phyloP scores from a whole-genome alignment of 1,140 invertebrate species.

The Leptonema lineaticorne region DNA sequence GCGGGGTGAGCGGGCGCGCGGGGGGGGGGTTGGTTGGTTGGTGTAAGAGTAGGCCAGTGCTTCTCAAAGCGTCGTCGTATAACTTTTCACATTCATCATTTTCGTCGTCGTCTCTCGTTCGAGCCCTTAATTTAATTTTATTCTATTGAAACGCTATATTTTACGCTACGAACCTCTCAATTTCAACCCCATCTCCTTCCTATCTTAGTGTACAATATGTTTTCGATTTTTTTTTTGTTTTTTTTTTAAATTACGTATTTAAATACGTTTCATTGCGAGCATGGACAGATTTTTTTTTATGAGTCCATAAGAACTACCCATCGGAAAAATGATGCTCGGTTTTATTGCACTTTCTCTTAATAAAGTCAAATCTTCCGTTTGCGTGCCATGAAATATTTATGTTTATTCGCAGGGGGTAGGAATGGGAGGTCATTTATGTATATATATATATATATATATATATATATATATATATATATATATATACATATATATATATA shows the following conservation, averaged over 20 bases:
- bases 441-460: background rate
- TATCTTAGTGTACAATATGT: background rate
- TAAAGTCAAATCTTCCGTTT: conserved; percentile 13
- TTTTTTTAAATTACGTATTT: background rate
- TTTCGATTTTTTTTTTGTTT: background rate
- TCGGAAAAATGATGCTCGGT: conserved; percentile 9
- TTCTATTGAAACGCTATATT: background rate
- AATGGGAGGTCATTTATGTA: background rate
- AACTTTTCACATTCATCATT: conserved; percentile 12
- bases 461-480: too few species aligned
- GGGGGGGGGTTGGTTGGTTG: too few species aligned
- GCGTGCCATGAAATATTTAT: conserved; percentile 19
- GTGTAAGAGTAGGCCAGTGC: too few species aligned
- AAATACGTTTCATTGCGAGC: background rate
- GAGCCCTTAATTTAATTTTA: background rate
- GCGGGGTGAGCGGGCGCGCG: too few species aligned
- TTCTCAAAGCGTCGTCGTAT: background rate
- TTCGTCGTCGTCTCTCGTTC: background rate
- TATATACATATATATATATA: too few species aligned
- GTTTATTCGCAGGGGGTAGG: too few species aligned
- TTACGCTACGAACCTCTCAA: too few species aligned
- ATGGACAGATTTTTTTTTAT: background rate
- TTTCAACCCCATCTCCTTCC: too few species aligned
- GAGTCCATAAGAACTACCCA: conserved; percentile 10
- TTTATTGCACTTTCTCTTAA: conserved; percentile 19